Evolutionary conservation across 2,888 invertebrate species (phyloP), one percentile per base, ranked within the genome.

Genomic region (Andrena trimmerana): DNA sequence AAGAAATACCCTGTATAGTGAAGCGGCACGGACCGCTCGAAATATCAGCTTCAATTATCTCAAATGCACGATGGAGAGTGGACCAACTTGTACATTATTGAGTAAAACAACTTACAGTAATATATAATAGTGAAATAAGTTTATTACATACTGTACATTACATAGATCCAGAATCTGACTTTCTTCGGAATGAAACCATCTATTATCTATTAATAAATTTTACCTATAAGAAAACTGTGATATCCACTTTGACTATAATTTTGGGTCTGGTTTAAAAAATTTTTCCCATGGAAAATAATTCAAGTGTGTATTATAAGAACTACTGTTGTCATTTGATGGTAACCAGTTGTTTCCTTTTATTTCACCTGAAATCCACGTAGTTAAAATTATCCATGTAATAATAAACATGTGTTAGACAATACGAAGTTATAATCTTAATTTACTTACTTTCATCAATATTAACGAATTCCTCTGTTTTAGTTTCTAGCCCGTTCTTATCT

Each of bases 381-480:
- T 63, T 50, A 16, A 27, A 42, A 42, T 42, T 42, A 70, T 27
- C 29, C 24, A 67, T 67, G 2, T 36, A 48, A 33, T 54, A 7
- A 33, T 27, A 42, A 62, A 20, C 7, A 10, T 48, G 13, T 10
- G 29, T 6, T 8, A 27, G 0, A 16, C 16, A 3, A 3, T 33
- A 20, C 6, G 20, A 67, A 31, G 52, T 27, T 20, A 24, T 13
- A 33, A 13, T 50, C 4, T n/a, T 3, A 71, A 29, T 20, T 63
- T 67, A 78, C 90, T 90, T 90, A 93, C 94, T 91, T 88, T 93
- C 89, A 86, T 92, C 90, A 60, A 91, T 90, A 74, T 94, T 93
- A 48, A 92, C 83, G 24, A 94, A 80, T 83, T 93, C 89, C 83
- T 94, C 93, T 6, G 89, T 90, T 82, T 90, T 90, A 2, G 90